These are phyloP conservation scores for Catocala sponsa DNA, from an alignment of 2,888 invertebrate species.

Conservation along the genomic window DNA sequence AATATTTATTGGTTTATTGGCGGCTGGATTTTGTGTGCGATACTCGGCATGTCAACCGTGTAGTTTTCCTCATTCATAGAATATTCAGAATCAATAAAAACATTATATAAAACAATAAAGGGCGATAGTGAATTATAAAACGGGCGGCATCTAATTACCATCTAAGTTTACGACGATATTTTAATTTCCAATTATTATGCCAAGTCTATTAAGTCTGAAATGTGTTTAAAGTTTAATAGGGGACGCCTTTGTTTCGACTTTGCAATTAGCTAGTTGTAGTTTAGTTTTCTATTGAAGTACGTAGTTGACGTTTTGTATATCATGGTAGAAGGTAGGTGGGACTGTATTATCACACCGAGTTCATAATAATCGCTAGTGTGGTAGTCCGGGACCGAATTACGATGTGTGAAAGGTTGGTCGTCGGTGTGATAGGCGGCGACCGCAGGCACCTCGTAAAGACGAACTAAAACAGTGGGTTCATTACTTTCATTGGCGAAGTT, in stretches of 20 bases:
- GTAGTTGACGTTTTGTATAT: too few species aligned
- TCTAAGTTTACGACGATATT: slow-evolving; percentile 9
- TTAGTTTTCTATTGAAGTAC: too few species aligned
- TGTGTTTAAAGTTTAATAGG: slow-evolving; percentile 25
- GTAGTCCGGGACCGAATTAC: slow-evolving; percentile 21
- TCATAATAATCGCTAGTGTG: background rate
- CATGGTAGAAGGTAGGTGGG: background rate
- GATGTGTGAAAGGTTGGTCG: slow-evolving; percentile 42
- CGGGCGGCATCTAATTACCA: slow-evolving; percentile 7
- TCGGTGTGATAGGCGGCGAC: slow-evolving; percentile 52
- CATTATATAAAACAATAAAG: background rate
- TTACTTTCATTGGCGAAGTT: slow-evolving; percentile 65
- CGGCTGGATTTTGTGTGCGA: slow-evolving; percentile 7
- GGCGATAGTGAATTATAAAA: slow-evolving; percentile 5
- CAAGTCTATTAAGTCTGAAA: slow-evolving; percentile 24
- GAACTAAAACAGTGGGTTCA: slow-evolving; percentile 62
- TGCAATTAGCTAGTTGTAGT: slow-evolving; percentile 20
- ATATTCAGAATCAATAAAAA: slow-evolving; percentile 4
- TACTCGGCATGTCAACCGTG: slow-evolving; percentile 3
- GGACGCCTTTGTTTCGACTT: slow-evolving; percentile 27
- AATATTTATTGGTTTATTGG: slow-evolving; percentile 11
- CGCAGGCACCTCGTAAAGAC: slow-evolving; percentile 60
- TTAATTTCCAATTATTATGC: slow-evolving; percentile 42
- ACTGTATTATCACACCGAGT: slow-evolving; percentile 1
- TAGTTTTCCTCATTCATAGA: slow-evolving; percentile 5